These are phyloP conservation scores for Ageneiosus marmoratus DNA, from an alignment of 2,113 vertebrate species.

Conservation along the genomic window DNA sequence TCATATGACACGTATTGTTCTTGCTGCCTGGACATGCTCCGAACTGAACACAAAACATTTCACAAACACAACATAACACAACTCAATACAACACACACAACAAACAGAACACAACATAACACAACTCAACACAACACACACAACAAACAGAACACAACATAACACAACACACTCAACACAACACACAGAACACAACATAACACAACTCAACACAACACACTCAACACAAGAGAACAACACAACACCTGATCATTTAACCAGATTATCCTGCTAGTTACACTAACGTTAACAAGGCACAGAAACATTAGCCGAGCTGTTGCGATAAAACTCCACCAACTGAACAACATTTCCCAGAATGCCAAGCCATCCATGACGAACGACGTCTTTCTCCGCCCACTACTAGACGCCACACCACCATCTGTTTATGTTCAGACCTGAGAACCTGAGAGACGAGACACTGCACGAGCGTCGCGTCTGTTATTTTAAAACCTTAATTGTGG, in stretches of 20 bases:
- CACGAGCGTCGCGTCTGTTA: not conserved
- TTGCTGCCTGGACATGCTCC: too few species aligned
- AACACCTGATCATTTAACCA: not conserved
- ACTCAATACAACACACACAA: too few species aligned
- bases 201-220: too few species aligned
- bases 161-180: too few species aligned
- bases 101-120: too few species aligned
- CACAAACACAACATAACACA: too few species aligned
- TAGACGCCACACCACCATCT: constrained; percentile 41
- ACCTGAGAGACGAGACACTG: not conserved
- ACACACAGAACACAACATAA: too few species aligned
- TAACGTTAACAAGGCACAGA: not conserved
- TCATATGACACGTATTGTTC: too few species aligned
- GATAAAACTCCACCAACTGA: not conserved
- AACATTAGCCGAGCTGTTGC: not conserved
- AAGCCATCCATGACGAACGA: not conserved
- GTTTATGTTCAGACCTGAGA: constrained; percentile 46
- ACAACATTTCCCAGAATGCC: constrained; percentile 9
- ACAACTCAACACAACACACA: too few species aligned
- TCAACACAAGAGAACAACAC: too few species aligned
- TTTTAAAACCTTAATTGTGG: not conserved
- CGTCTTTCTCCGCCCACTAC: constrained; percentile 23
- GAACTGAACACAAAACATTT: too few species aligned
- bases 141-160: too few species aligned
- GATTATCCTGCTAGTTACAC: not conserved